A percentile compares a stretch with the other conserved stretches of the same genome.
Evolutionary conservation across 1,140 invertebrate species (phyloP).

Genomic region (Chironomus striatipennis): DNA sequence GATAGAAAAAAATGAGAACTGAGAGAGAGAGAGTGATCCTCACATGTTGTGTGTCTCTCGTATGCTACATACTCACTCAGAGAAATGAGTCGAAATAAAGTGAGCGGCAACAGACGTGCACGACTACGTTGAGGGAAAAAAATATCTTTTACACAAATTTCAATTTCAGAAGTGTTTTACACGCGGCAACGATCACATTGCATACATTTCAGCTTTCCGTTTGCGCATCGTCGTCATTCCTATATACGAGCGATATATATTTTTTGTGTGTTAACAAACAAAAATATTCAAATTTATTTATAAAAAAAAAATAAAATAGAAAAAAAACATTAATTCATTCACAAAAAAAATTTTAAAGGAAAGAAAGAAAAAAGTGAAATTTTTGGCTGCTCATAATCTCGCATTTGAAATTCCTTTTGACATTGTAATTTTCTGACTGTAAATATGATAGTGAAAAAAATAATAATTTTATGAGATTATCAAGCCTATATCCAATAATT

Average conservation of each 20-base stretch:
- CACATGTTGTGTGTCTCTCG: background rate
- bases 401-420: slow-evolving; percentile 8
- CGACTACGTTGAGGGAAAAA: too few relatives aligned
- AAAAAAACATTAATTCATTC: background rate
- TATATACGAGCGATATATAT: background rate
- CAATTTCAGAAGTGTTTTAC: slow-evolving; percentile 7
- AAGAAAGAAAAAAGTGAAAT: background rate
- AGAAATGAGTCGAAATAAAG: background rate
- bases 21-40: background rate
- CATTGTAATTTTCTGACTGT: background rate
- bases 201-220: background rate
- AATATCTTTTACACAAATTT: background rate
- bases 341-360: background rate
- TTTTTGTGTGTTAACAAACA: background rate
- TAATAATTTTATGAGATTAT: background rate
- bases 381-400: background rate
- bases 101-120: background rate
- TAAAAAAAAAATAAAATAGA: background rate
- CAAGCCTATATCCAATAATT: background rate
- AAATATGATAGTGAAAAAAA: background rate
- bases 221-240: background rate
- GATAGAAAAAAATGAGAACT: too few relatives aligned
- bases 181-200: background rate
- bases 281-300: slow-evolving; percentile 15
- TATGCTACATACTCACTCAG: background rate